These are phyloP conservation scores for Cavia aperea DNA, from an alignment of 2,113 vertebrate genomes.

Conservation along the genomic window DNA sequence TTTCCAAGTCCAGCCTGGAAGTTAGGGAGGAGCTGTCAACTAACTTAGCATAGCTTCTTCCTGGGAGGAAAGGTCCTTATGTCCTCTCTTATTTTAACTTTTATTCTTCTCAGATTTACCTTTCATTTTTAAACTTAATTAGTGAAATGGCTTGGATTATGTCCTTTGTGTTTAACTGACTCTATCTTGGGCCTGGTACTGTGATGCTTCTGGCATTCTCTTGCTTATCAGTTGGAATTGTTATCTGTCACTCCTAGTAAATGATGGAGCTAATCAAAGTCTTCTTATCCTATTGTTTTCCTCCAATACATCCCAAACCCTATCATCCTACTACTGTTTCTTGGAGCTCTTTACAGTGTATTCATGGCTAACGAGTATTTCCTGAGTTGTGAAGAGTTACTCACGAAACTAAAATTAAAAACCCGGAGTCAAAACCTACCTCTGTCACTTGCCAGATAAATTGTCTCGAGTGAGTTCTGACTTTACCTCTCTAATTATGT, in stretches of 20 bases:
- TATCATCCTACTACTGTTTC: not conserved
- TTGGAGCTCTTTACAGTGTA: not conserved
- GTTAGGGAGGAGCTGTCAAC: not conserved
- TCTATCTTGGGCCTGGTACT: not conserved
- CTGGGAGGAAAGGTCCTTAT: not conserved
- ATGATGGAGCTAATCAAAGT: not conserved
- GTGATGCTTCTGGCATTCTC: not conserved
- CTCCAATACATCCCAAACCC: not conserved
- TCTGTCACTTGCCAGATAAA: not conserved
- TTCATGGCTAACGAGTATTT: not conserved
- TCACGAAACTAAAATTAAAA: not conserved
- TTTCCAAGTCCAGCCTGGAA: not conserved
- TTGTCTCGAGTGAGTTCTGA: not conserved
- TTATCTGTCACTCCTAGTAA: not conserved
- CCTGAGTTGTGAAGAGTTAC: slow-evolving; percentile 22
- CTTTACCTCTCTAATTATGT: not conserved
- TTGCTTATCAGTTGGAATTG: not conserved
- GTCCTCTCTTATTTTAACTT: not conserved
- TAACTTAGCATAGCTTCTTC: not conserved
- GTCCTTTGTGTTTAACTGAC: not conserved
- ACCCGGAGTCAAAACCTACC: not conserved
- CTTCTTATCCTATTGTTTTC: not conserved
- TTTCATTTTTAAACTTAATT: not conserved
- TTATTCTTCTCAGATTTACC: not conserved
- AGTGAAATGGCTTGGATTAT: not conserved